A percentile compares a stretch with the other conserved stretches of the same genome.
Conservation (phyloP, 2,797 vertebrate species). For the Scleropages formosus region DNA sequence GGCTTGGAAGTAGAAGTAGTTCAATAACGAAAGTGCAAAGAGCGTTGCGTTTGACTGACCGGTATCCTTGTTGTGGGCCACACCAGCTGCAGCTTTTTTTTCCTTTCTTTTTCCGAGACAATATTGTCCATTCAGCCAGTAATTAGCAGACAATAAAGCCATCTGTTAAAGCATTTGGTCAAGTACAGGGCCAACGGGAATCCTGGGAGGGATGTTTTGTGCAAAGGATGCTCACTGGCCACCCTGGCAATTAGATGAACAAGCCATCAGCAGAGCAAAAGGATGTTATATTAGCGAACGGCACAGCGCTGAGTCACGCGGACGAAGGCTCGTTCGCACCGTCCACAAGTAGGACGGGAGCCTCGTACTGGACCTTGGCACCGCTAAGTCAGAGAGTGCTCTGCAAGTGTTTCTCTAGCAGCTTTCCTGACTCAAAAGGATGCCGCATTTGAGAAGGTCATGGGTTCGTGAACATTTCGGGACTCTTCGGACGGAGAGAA, state of each 20-base stretch:
- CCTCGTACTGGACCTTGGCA: too few species aligned
- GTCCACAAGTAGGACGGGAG: background rate
- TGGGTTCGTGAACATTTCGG: too few species aligned
- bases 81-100: conserved; percentile 10
- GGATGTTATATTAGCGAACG: too few species aligned
- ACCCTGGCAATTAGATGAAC: background rate
- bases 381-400: too few species aligned
- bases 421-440: too few species aligned
- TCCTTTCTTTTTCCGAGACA: conserved; percentile 66
- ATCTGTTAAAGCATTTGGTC: conserved; percentile 59
- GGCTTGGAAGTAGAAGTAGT: background rate
- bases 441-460: too few species aligned
- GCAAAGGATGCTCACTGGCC: background rate
- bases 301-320: background rate
- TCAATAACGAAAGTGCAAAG: background rate
- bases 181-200: background rate
- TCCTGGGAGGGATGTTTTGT: background rate
- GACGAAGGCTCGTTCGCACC: background rate
- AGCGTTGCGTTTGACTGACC: background rate
- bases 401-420: too few species aligned
- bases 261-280: too few species aligned
- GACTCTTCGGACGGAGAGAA: too few species aligned
- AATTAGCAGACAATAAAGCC: conserved; percentile 68
- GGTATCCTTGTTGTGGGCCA: background rate
- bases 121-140: conserved; percentile 65